Evolutionary conservation across 2,797 vertebrate species (phyloP).

Genomic region (Enteromius viviparus): DNA sequence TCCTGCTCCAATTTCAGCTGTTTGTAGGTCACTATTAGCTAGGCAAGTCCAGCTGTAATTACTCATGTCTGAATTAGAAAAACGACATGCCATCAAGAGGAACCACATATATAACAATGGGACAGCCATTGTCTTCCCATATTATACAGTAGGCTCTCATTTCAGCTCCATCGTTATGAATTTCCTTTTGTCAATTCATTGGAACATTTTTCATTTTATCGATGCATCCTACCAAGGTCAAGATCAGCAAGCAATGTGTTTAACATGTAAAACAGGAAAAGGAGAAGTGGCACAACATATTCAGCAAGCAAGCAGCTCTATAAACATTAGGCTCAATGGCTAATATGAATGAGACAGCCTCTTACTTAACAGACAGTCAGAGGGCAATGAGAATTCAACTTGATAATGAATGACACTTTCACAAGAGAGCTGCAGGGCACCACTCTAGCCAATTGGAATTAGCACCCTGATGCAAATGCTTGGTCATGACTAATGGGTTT

Average conservation of each 20-base stretch:
- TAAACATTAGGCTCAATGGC: conserved; percentile 36
- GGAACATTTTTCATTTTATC: not conserved
- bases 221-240: conserved; percentile 15
- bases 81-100: conserved; percentile 41
- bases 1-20: conserved; percentile 59
- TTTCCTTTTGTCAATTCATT: not conserved
- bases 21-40: conserved; percentile 65
- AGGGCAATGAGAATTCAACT: conserved; percentile 54
- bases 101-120: conserved; percentile 47
- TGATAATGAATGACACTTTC: conserved; percentile 61
- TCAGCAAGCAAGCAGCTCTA: conserved; percentile 30
- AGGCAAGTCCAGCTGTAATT: conserved; percentile 60
- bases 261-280: conserved; percentile 42
- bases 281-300: conserved; percentile 43
- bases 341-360: conserved; percentile 55
- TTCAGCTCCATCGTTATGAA: not conserved
- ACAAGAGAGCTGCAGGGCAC: conserved; percentile 51
- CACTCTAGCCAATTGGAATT: conserved; percentile 56
- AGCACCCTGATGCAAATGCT: conserved; percentile 53
- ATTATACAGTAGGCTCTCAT: not conserved
- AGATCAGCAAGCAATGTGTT: conserved; percentile 45
- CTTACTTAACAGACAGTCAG: conserved; percentile 55
- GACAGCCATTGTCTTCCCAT: not conserved
- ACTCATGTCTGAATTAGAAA: conserved; percentile 61
- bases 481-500: conserved; percentile 58